Evolutionary conservation across 2,113 vertebrate species (phyloP).

Genomic region (Macrotis lagotis): DNA sequence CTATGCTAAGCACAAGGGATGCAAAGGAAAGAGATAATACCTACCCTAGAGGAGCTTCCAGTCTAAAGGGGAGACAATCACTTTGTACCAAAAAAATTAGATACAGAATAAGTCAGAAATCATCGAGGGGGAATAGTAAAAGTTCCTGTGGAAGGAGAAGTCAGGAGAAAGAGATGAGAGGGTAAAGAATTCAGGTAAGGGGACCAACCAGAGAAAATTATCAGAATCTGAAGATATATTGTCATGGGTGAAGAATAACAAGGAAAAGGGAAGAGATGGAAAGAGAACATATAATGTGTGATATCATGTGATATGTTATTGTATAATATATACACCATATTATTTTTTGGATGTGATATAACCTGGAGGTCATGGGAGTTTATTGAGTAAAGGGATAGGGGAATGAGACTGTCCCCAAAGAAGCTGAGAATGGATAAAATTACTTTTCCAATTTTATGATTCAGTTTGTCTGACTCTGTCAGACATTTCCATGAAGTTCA

Average conservation of each 20-base stretch:
- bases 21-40: no score
- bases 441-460: not conserved
- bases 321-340: no score
- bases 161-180: not conserved
- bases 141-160: not conserved
- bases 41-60: no score
- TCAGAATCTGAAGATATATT: not conserved
- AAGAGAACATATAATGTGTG: not conserved
- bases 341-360: not conserved
- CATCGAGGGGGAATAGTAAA: not conserved
- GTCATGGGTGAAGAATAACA: not conserved
- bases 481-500: not conserved
- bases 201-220: not conserved
- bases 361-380: not conserved
- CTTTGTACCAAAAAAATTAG: not conserved
- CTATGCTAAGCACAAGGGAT: no score
- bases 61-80: not conserved
- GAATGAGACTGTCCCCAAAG: not conserved
- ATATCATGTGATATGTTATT: not conserved
- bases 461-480: no score
- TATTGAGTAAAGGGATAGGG: not conserved
- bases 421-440: not conserved
- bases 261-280: not conserved
- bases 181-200: not conserved
- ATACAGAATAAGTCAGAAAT: not conserved